phyloP scores from a whole-genome alignment of 2,888 invertebrate genomes.

The Acleris holmiana region DNA sequence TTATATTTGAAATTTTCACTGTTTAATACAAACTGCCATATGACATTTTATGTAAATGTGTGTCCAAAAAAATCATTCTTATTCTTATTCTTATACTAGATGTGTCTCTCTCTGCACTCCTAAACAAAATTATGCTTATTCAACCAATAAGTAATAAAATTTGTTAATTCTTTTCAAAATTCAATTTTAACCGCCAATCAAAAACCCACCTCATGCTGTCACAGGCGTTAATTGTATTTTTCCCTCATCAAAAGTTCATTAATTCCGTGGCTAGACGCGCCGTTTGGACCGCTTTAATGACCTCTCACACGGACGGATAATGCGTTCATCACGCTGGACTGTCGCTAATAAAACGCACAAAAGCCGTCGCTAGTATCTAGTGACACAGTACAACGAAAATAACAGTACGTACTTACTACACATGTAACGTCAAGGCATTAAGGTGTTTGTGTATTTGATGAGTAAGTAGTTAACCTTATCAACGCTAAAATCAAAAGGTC shows the following conservation, averaged over 20 bases:
- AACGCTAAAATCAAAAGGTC: too few relatives aligned
- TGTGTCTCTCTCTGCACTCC: too few relatives aligned
- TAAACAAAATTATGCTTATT: too few relatives aligned
- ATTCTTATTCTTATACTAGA: too few relatives aligned
- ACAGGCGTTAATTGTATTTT: slow-evolving; percentile 7
- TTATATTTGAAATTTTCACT: too few relatives aligned
- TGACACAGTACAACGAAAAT: slow-evolving; percentile 7
- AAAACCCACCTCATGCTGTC: slow-evolving; percentile 9
- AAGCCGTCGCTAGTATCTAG: slow-evolving; percentile 43
- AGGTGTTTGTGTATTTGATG: too few relatives aligned
- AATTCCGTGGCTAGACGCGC: slow-evolving; percentile 2
- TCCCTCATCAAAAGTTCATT: slow-evolving; percentile 18
- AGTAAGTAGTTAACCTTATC: too few relatives aligned
- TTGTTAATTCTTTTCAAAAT: not conserved
- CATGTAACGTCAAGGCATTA: too few relatives aligned
- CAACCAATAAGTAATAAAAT: not conserved
- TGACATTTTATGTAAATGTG: too few relatives aligned
- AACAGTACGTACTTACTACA: slow-evolving; percentile 3
- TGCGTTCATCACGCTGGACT: slow-evolving; percentile 48
- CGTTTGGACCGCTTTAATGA: slow-evolving; percentile 33
- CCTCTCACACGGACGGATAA: slow-evolving; percentile 37
- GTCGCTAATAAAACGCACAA: slow-evolving; percentile 62
- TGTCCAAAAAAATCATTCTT: too few relatives aligned
- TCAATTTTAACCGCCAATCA: slow-evolving; percentile 3
- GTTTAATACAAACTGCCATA: too few relatives aligned